phyloP scores from a whole-genome alignment of 2,113 vertebrate species.

The Coptodon rendalli region DNA sequence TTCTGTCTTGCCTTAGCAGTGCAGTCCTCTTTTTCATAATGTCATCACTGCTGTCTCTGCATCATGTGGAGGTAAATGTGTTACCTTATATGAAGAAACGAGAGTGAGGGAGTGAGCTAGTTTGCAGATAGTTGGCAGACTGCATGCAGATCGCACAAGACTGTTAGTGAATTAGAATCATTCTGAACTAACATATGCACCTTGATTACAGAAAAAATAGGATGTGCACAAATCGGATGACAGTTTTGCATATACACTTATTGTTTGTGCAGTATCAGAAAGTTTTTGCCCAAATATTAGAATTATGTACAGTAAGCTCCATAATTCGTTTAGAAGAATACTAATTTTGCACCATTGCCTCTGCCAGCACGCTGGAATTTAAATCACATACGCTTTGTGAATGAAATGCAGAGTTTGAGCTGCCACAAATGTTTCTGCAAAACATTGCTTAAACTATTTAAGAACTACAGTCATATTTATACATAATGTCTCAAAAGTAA shows the following conservation, averaged over 20 bases:
- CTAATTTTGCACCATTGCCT: not conserved
- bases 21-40: not conserved
- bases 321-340: not conserved
- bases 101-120: not conserved
- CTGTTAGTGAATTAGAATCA: not conserved
- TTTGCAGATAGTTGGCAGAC: not conserved
- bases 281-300: not conserved
- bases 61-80: not conserved
- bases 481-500: not conserved
- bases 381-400: not conserved
- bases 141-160: not conserved
- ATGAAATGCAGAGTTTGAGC: not conserved
- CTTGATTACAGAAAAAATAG: too few species aligned
- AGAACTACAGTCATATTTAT: not conserved
- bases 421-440: not conserved
- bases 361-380: not conserved
- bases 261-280: not conserved
- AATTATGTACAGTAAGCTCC: not conserved
- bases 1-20: not conserved
- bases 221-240: not conserved
- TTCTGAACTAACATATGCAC: not conserved
- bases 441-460: not conserved
- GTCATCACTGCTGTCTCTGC: not conserved
- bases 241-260: not conserved
- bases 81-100: not conserved